These are phyloP conservation scores for Himalopsyche kuldschensis DNA, from an alignment of 2,888 invertebrate species.

Conservation along the genomic window DNA sequence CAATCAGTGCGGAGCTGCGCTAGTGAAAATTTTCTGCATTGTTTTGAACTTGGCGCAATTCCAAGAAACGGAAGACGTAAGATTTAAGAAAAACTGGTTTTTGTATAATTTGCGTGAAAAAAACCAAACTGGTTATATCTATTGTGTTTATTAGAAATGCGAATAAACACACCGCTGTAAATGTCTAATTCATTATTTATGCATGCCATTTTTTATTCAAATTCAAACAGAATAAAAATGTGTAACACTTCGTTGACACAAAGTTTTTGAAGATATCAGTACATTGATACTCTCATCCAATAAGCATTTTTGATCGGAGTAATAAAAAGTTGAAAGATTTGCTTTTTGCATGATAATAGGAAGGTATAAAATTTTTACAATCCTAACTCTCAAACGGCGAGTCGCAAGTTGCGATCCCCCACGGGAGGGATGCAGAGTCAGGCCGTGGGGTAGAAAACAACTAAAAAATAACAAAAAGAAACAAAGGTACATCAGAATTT, in stretches of 20 bases:
- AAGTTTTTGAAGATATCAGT: too few relatives aligned
- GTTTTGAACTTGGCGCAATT: background rate
- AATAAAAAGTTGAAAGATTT: too few relatives aligned
- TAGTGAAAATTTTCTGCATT: background rate
- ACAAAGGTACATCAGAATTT: too few relatives aligned
- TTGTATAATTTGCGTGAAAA: background rate
- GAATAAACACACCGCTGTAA: background rate
- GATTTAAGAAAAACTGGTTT: background rate
- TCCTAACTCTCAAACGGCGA: too few relatives aligned
- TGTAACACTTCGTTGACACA: background rate
- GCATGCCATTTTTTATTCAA: background rate
- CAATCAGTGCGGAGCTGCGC: background rate
- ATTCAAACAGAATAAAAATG: background rate
- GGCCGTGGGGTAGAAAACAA: too few relatives aligned
- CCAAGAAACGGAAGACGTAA: background rate
- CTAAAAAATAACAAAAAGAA: too few relatives aligned
- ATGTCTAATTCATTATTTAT: background rate
- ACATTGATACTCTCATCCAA: too few relatives aligned
- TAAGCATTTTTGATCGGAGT: too few relatives aligned
- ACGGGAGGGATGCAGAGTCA: too few relatives aligned
- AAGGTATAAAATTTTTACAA: too few relatives aligned
- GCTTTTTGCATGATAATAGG: too few relatives aligned
- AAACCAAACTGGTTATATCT: background rate
- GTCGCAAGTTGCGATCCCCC: too few relatives aligned
- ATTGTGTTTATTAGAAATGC: background rate